Evolutionary conservation across 2,113 vertebrate genomes (phyloP), one percentile per base, ranked within the genome.

Genomic region (Tupaia chinensis): DNA sequence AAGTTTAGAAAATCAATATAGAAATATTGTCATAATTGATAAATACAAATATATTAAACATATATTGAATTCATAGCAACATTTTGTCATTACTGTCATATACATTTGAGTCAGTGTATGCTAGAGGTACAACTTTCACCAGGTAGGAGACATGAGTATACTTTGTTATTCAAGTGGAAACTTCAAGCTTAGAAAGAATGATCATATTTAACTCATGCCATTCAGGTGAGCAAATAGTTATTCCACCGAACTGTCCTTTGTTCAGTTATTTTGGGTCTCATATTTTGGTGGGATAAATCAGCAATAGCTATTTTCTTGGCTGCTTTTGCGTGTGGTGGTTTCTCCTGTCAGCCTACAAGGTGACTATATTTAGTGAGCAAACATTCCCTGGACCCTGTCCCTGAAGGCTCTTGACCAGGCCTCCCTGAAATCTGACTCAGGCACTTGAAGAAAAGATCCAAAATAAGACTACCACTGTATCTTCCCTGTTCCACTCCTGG

Each of bases 141-240:
- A n/a, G 0, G 0, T 1, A 56, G 25, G 58, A 29, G 7, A 9
- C 3, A 9, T 60, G 16, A 8, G 44, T 5, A 16, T 10, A 19
- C 44, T 32, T 13, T 72, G 17, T 73, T 58, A 13, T 83, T 85
- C 9, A 68, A 16, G 29, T 44, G 68, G 44, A 19, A 89, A 6
- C 16, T 69, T 61, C 4, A 9, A 25, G 9, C n/a, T 44, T 61
- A 5, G 44, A 58, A 44, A 88, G 14, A 16, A 9, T 25, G 3
- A 1, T 10, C 32, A 80, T 54, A 9, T 32, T 66, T 56, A 58
- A 32, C 60, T 79, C 11, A 32, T 1, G 23, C 4, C 20, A 32
- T 22, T 82, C n/a, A 60, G 12, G 15, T 3, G 1, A 81, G 61
- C 4, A 54, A n/a, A 5, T 34, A 1, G 23, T 14, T 77, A 20